phyloP scores from a whole-genome alignment of 2,797 vertebrate species.

The Molossus molossus region DNA sequence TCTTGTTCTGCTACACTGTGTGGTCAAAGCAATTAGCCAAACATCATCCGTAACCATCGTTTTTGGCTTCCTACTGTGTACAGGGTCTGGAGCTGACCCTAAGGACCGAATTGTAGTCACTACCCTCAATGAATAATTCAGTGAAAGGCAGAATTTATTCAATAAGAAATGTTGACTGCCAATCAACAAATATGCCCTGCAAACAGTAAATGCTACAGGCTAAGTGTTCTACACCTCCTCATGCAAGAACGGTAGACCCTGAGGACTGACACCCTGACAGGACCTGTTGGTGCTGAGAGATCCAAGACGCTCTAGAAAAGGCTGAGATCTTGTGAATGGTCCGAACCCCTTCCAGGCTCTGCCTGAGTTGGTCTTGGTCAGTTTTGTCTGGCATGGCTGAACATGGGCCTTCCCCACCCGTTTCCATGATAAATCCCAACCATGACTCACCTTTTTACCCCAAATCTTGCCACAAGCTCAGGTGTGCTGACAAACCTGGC shows the following conservation, averaged over 20 bases:
- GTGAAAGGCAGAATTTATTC: conserved; percentile 6
- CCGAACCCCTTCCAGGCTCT: background rate
- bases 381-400: background rate
- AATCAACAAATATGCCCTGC: background rate
- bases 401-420: background rate
- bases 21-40: conserved; percentile 25
- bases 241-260: background rate
- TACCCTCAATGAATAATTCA: background rate
- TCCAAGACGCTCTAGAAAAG: background rate
- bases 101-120: background rate
- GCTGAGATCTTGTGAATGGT: background rate
- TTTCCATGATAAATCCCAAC: background rate
- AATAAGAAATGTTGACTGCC: background rate
- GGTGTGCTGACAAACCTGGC: background rate
- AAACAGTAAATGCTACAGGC: background rate
- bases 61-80: background rate
- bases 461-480: conserved; percentile 5
- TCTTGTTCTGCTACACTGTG: background rate
- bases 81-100: background rate
- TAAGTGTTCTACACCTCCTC: background rate
- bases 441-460: background rate
- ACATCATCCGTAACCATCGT: background rate
- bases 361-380: background rate
- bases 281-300: background rate
- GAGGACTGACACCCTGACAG: background rate